Evolutionary conservation across 2,113 vertebrate species (phyloP).

Genomic region (Anser brachyrhynchus): DNA sequence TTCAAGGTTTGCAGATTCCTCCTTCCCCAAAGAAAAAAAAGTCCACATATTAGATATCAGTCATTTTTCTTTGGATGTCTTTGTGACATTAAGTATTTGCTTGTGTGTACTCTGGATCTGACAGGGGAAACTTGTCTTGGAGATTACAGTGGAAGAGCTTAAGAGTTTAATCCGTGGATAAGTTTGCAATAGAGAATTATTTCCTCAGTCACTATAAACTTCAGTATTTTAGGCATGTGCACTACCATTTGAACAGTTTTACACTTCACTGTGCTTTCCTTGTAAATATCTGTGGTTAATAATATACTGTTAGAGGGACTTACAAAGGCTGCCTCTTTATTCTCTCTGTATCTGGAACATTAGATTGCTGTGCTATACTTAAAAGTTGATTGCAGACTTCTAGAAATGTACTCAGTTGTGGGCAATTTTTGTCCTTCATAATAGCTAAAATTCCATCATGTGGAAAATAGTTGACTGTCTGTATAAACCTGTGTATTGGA

Average conservation of each 20-base stretch:
- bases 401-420: conserved; percentile 52
- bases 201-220: conserved; percentile 33
- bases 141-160: neutral
- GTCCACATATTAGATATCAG: neutral
- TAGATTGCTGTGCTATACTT: conserved; percentile 65
- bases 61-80: neutral
- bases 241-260: conserved; percentile 46
- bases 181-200: conserved; percentile 23
- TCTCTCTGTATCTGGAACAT: conserved; percentile 59
- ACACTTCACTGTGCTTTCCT: conserved; percentile 60
- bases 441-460: conserved; percentile 51
- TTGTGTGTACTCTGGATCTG: conserved; percentile 11
- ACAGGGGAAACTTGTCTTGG: neutral
- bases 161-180: neutral
- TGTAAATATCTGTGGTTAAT: conserved; percentile 69
- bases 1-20: neutral
- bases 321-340: conserved; percentile 56
- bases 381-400: conserved; percentile 66
- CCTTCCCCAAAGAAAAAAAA: neutral
- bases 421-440: conserved; percentile 47
- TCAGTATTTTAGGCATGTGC: conserved; percentile 61
- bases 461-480: conserved; percentile 52
- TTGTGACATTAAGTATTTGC: neutral
- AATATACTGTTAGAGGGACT: conserved; percentile 54
- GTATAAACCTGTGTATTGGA: conserved; percentile 75